phyloP scores from a whole-genome alignment of 2,113 vertebrate species.

The Typhlomys cinereus region DNA sequence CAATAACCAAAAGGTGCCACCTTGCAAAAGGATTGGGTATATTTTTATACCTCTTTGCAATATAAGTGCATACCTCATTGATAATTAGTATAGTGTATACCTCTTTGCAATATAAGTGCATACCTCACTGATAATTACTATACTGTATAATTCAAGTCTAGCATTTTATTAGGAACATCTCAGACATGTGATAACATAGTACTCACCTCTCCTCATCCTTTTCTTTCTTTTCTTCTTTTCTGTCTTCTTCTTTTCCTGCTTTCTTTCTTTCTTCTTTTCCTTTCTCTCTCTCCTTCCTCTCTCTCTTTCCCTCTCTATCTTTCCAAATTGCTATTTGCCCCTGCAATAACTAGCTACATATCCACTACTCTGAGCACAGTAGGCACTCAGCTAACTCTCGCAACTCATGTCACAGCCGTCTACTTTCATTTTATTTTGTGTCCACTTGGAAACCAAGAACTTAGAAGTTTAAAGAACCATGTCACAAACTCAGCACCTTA shows the following conservation, averaged over 20 bases:
- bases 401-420: slow-evolving; percentile 55
- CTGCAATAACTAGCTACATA: background rate
- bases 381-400: slow-evolving; percentile 36
- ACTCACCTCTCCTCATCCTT: background rate
- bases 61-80: background rate
- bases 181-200: background rate
- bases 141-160: slow-evolving; percentile 6
- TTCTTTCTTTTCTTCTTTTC: background rate
- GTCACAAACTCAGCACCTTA: slow-evolving; percentile 55
- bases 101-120: background rate
- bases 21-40: background rate
- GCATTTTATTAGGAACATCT: background rate
- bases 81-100: background rate
- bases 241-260: too few relatives aligned
- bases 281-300: too few relatives aligned
- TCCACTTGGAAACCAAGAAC: slow-evolving; percentile 66
- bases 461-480: slow-evolving; percentile 63
- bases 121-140: background rate
- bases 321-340: background rate
- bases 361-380: background rate
- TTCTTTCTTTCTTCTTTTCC: too few relatives aligned
- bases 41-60: background rate
- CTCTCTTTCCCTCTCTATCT: too few relatives aligned
- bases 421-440: slow-evolving; percentile 54
- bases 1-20: background rate